Percentiles rank a stretch among this genome's conserved stretches.
Evolutionary conservation across 2,888 invertebrate genomes (phyloP).

Genomic region (Andrena chrysosceles): DNA sequence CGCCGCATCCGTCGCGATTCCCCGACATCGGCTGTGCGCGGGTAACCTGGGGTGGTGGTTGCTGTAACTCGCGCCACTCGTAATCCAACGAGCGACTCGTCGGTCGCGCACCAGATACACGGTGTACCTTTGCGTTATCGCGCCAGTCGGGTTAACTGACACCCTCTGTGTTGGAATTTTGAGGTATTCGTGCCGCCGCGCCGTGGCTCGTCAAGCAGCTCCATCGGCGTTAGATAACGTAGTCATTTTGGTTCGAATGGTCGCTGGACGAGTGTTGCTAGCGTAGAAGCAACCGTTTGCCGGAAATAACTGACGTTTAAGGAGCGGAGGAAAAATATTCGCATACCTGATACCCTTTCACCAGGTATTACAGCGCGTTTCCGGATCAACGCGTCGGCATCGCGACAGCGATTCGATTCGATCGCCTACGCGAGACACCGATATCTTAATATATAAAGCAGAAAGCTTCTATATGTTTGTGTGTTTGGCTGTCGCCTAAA

Average conservation of each 20-base stretch:
- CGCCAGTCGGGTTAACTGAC: conserved; percentile 26
- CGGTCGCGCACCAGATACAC: conserved; percentile 17
- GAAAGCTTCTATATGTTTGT: too few relatives aligned
- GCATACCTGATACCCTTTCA: conserved; percentile 9
- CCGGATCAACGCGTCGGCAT: conserved; percentile 9
- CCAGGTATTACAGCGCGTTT: conserved; percentile 7
- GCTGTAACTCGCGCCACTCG: conserved; percentile 48
- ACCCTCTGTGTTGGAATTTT: conserved; percentile 33
- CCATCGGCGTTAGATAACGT: background rate
- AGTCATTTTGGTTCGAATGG: background rate
- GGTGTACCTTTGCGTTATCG: conserved; percentile 27
- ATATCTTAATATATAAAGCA: too few relatives aligned
- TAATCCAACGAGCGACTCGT: conserved; percentile 37
- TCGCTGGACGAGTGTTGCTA: too few relatives aligned
- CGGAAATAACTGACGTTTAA: background rate
- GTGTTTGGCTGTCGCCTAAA: too few relatives aligned
- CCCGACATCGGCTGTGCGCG: conserved; percentile 12
- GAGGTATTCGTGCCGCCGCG: background rate
- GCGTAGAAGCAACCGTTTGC: too few relatives aligned
- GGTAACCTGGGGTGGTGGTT: conserved; percentile 19
- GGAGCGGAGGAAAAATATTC: background rate
- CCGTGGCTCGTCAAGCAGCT: background rate
- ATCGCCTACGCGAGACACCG: conserved; percentile 11
- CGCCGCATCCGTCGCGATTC: conserved; percentile 34
- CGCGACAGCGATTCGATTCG: conserved; percentile 38